Percentiles rank a stretch among this genome's conserved stretches.
Conservation (phyloP, 37 sponge, comb jelly and placozoan species). For the Halisarca cf. caerulea region DNA sequence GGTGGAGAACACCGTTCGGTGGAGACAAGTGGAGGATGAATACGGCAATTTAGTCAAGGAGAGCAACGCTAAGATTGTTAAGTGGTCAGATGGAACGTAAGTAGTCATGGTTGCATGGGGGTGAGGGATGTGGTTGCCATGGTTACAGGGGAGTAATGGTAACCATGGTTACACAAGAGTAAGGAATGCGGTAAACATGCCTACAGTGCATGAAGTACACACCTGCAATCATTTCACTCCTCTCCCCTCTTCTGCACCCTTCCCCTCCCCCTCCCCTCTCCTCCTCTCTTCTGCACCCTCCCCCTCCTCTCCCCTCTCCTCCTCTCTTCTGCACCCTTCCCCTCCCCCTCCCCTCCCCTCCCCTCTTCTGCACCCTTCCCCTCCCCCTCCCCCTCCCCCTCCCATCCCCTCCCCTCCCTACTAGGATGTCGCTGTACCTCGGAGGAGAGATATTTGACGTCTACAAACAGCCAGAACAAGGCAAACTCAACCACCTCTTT, state of each 20-base stretch:
- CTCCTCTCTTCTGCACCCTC: not conserved
- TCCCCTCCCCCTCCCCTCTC: not conserved
- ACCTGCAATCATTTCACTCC: no score
- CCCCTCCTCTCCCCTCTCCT: not conserved
- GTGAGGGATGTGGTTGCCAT: conserved; percentile 19
- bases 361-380: not conserved
- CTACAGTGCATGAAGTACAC: conserved; percentile 21
- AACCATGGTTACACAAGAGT: not conserved
- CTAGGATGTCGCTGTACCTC: conserved; percentile 78
- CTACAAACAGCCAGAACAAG: conserved; percentile 61
- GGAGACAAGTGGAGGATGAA: conserved; percentile 80
- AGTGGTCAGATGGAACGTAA: conserved; percentile 89
- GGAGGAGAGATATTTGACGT: conserved; percentile 97
- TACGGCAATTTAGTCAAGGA: conserved; percentile 71
- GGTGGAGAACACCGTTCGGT: conserved; percentile 97
- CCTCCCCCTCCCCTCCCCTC: not conserved
- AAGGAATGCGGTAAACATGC: not conserved
- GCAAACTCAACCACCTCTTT: conserved; percentile 85
- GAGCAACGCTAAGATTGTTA: conserved; percentile 92
- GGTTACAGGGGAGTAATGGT: not conserved
- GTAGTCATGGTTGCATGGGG: not conserved
- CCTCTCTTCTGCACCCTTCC: not conserved
- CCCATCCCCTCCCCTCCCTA: not conserved
- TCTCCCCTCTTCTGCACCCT: no score
- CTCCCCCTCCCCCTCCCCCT: conserved; percentile 71